Percentiles rank a stretch among this genome's conserved stretches.
Conservation (phyloP, 2,113 vertebrate species). For the Cyanoramphus novaezelandiae region DNA sequence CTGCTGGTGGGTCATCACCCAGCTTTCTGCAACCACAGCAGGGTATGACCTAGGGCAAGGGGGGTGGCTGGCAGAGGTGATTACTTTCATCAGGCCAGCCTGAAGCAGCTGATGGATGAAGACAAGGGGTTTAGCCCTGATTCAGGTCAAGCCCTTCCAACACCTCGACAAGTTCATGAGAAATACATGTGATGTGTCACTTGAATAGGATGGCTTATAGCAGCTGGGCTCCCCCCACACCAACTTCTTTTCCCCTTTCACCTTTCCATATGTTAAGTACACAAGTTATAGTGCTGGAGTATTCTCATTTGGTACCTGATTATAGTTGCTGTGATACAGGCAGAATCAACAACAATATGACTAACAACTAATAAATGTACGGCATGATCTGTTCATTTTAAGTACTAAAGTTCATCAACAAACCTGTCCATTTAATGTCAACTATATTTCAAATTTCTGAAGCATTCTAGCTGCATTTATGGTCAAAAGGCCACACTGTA, state of each 20-base stretch:
- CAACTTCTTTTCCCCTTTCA: not conserved
- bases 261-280: not conserved
- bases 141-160: not conserved
- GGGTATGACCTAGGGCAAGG: accelerated
- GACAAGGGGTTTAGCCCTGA: not conserved
- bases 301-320: not conserved
- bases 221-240: not conserved
- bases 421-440: not conserved
- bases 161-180: accelerated
- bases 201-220: not conserved
- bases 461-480: not conserved
- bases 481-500: not conserved
- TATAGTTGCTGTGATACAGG: not conserved
- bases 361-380: not conserved
- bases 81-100: not conserved
- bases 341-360: not conserved
- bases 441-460: not conserved
- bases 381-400: not conserved
- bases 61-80: no score
- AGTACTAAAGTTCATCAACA: not conserved
- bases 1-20: not conserved
- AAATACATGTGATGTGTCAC: accelerated
- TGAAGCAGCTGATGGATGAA: not conserved
- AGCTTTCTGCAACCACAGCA: accelerated
- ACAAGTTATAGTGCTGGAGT: not conserved